Percentiles rank a stretch among this genome's conserved stretches.
Evolutionary conservation across 2,797 vertebrate species (phyloP).

Genomic region (Gobionotothen gibberifrons): DNA sequence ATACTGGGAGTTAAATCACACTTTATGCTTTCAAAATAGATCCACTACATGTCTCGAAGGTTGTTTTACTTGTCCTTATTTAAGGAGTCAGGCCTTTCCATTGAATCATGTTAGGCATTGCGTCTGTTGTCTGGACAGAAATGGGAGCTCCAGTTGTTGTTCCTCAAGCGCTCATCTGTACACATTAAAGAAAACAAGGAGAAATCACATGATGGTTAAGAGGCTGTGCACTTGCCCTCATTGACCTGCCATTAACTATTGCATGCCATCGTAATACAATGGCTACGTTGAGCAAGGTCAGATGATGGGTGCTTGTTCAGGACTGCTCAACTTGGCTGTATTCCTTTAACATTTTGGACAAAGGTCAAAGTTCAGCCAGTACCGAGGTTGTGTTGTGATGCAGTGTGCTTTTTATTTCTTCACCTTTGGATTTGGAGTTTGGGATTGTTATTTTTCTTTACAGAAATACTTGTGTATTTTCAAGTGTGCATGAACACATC

Average conservation of each 20-base stretch:
- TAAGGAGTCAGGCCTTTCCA: conserved; percentile 2
- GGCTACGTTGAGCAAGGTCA: conserved; percentile 85
- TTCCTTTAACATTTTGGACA: conserved; percentile 71
- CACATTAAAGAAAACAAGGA: background rate
- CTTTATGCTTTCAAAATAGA: conserved; percentile 26
- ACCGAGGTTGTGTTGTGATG: background rate
- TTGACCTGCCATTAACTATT: background rate
- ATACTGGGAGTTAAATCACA: conserved; percentile 32
- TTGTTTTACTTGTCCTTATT: conserved; percentile 6
- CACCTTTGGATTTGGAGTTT: background rate
- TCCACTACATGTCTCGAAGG: background rate
- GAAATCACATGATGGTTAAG: background rate
- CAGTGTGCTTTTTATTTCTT: background rate
- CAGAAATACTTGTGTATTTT: background rate
- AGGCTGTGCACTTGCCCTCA: background rate
- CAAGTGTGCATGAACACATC: background rate
- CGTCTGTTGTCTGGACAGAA: conserved; percentile 4
- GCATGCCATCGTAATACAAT: background rate
- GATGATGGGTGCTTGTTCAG: conserved; percentile 86
- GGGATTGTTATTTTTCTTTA: background rate
- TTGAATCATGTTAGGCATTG: background rate
- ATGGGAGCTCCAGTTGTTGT: conserved; percentile 1
- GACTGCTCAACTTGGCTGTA: conserved; percentile 85
- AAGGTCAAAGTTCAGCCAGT: conserved; percentile 80
- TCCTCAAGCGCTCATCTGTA: conserved; percentile 9